Percentiles rank a stretch among this genome's conserved stretches.
Conservation (phyloP, 2,888 invertebrate genomes). For the Drosophila rellima region DNA sequence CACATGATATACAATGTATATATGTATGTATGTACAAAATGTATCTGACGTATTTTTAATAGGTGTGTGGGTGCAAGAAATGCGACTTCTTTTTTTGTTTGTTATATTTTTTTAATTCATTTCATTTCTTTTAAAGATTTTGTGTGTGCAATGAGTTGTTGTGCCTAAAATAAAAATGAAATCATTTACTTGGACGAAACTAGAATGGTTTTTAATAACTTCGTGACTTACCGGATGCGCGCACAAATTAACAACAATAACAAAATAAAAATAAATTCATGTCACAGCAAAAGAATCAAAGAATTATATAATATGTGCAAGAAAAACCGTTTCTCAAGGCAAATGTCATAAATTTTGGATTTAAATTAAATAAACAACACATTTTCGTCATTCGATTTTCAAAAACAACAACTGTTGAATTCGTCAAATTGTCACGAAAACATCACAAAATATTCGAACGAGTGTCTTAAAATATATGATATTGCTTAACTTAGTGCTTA, state of each 20-base stretch:
- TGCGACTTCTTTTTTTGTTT: conserved; percentile 58
- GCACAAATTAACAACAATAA: conserved; percentile 50
- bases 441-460: conserved; percentile 31
- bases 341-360: conserved; percentile 63
- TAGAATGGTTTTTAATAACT: conserved; percentile 70
- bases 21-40: conserved; percentile 42
- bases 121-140: conserved; percentile 23
- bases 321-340: conserved; percentile 30
- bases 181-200: conserved; percentile 74
- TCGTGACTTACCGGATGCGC: conserved; percentile 75
- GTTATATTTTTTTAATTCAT: conserved; percentile 13
- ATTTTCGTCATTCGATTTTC: conserved; percentile 37
- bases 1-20: conserved; percentile 8
- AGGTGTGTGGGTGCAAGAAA: conserved; percentile 55
- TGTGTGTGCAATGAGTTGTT: conserved; percentile 62
- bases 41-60: conserved; percentile 60
- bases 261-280: conserved; percentile 37
- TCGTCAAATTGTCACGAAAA: conserved; percentile 45
- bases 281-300: conserved; percentile 60
- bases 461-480: conserved; percentile 6
- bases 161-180: conserved; percentile 82
- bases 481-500: conserved; percentile 28
- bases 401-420: conserved; percentile 60
- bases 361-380: conserved; percentile 76
- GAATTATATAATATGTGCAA: too few relatives aligned